Base-by-base conservation (phyloP, 2,888 invertebrate genomes). In the Tenthredo amoena region DNA sequence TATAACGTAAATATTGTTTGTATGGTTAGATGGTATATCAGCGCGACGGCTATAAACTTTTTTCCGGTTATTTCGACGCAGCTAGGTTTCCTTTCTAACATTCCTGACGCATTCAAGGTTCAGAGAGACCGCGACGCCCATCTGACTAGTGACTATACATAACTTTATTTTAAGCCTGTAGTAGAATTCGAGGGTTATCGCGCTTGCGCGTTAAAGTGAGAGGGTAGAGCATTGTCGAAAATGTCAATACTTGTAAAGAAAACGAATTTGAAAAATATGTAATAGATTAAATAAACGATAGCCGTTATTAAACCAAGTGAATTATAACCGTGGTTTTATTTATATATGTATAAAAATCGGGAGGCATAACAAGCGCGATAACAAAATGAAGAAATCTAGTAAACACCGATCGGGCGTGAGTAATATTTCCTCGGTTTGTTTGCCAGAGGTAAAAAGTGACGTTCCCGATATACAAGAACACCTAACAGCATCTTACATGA, bases 371-470 rank as follows among this genome's bases (percentile, higher is more conserved):
- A 12, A 31, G 18, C 18, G 26, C 40, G 76, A 18, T 40, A 10
- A 18, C 9, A 89, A 89, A 89, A 91, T 91, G 91, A 91, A 90
- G 90, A 91, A 91, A 88, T 91, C 89, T 88, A 88, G 87, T 86
- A 91, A 91, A 87, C 88, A 90, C 85, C 90, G 90, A 88, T 88
- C 90, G 89, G 91, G 91, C 89, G 91, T 91, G 89, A 90, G 91
- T 91, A 91, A 91, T 85, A 89, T 91, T 88, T 90, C 91, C 87
- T 88, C 91, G 58, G 91, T 91, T 89, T 91, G 91, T 88, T 88
- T 91, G 88, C 89, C 91, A 87, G 91, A 90, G 87, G 89, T 88
- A 86, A 91, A 89, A 87, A 86, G 88, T 88, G 90, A 90, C 87
- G 90, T 90, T 85, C 87, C 86, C 74, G 90, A 89, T 71, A 87